Evolutionary conservation across 2,113 vertebrate species (phyloP).

Genomic region (Dendropsophus ebraccatus): DNA sequence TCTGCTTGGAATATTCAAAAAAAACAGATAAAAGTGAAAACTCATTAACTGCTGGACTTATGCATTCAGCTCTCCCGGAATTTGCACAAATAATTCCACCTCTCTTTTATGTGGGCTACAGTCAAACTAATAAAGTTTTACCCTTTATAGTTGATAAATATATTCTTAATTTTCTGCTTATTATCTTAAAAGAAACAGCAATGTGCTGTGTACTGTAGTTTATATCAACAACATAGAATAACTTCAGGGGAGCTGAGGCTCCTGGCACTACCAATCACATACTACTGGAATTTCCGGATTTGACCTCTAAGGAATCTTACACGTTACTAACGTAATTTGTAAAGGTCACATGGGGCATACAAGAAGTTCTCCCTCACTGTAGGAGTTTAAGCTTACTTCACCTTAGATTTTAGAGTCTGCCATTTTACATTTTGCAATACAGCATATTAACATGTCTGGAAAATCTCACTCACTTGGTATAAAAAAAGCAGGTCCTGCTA

Average conservation of each 20-base stretch:
- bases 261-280: not conserved
- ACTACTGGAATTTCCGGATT: slow-evolving; percentile 7
- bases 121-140: not conserved
- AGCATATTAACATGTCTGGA: not conserved
- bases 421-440: not conserved
- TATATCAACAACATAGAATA: not conserved
- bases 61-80: not conserved
- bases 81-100: not conserved
- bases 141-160: not conserved
- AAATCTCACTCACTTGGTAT: not conserved
- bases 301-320: slow-evolving; percentile 7
- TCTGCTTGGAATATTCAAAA: not conserved
- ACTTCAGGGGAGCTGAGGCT: not conserved
- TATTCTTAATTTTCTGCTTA: not conserved
- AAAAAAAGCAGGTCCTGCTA: too few relatives aligned
- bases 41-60: not conserved
- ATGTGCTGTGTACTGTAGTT: not conserved
- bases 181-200: not conserved
- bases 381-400: not conserved
- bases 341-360: not conserved
- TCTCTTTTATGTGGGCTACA: not conserved
- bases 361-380: not conserved
- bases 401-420: not conserved
- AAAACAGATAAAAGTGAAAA: not conserved
- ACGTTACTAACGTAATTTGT: not conserved